Evolutionary conservation across 1,140 invertebrate species (phyloP).

Genomic region (Caenorhabditis tropicalis): DNA sequence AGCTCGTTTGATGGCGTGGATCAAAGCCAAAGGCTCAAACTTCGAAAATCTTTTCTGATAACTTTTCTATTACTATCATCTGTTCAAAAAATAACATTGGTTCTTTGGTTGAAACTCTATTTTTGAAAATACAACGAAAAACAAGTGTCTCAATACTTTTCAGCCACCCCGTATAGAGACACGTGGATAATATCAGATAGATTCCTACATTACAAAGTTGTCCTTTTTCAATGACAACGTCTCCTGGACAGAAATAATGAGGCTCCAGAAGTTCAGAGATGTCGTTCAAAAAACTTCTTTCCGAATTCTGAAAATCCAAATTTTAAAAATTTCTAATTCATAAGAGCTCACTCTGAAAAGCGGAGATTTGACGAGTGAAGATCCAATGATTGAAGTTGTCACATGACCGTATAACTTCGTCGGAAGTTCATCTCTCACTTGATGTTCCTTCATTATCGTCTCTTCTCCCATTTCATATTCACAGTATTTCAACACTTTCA

Average conservation of each 20-base stretch:
- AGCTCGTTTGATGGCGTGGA: no score
- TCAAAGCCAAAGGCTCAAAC: no score
- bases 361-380: background rate
- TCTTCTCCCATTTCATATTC: slow-evolving; percentile 33
- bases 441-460: slow-evolving; percentile 25
- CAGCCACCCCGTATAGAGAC: no score
- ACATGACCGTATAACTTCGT: slow-evolving; percentile 3
- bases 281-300: slow-evolving; percentile 15
- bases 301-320: background rate
- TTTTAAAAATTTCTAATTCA: background rate
- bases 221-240: slow-evolving; percentile 24
- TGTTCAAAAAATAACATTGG: no score
- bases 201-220: slow-evolving; percentile 1
- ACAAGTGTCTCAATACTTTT: no score
- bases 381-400: slow-evolving; percentile 2
- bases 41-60: no score
- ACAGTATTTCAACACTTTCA: slow-evolving; percentile 20
- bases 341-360: background rate
- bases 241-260: slow-evolving; percentile 32
- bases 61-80: no score
- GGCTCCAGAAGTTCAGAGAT: slow-evolving; percentile 5
- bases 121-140: no score
- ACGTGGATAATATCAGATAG: no score
- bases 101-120: no score
- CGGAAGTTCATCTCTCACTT: slow-evolving; percentile 29